Evolutionary conservation across 2,113 vertebrate species (phyloP), one percentile per base, ranked within the genome.

Genomic region (Zosterops borbonicus): DNA sequence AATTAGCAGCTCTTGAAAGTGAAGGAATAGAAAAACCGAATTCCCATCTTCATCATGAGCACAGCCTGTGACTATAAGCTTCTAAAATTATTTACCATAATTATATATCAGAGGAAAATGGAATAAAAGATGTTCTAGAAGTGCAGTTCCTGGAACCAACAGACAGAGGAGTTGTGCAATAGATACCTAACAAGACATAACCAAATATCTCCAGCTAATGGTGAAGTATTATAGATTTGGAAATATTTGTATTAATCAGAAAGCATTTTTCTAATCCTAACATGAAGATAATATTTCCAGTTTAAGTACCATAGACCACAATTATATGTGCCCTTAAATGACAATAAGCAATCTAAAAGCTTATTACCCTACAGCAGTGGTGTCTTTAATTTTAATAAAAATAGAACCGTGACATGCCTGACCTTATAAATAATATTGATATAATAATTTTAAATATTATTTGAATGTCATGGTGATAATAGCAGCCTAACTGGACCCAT

Each of bases 381-480:
- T 91, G 75, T 47, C 75, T 96, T 95, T 95, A 94, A 96, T 94
- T 96, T 84, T 91, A 95, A 91, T 95, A 95, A 94, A 97, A 96
- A 93, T 55, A 91, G 74, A 95, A 85, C 79, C 92, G 59, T 94
- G 95, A 95, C 96, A 96, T 87, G 86, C 8, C 49, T 97, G 95
- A 97, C 88, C 95, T 97, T 96, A 96, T 97, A 96, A 96, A 97
- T 97, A 97, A 94, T 92, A 96, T 63, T 97, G 89, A 96, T 97
- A 90, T 58, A 90, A 96, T 87, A 86, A 88, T 81, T 95, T 97
- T 79, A 96, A 95, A 95, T 95, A 95, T 91, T 96, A 94, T 93
- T 96, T 96, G 94, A 96, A 97, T 97, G 95, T 92, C 94, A 97
- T 23, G 67, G 63, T 49, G 85, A 75, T 96, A 94, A 96, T 87